These are phyloP conservation scores for Haemorhous mexicanus DNA, from an alignment of 2,113 vertebrate species.

Conservation along the genomic window DNA sequence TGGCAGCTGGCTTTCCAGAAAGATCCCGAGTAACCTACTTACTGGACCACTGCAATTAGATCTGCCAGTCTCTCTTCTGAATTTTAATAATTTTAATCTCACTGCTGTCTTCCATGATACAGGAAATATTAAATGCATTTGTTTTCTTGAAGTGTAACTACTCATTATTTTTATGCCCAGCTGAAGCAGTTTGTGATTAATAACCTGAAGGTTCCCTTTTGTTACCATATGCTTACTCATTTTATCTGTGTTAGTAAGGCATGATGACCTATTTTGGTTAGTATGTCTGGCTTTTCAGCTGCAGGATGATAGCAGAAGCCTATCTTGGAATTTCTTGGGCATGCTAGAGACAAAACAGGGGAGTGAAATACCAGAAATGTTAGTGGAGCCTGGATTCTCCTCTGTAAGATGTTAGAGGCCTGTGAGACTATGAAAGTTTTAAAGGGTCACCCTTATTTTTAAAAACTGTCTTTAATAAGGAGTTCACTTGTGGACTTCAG, in stretches of 20 bases:
- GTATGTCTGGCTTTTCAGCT: background rate
- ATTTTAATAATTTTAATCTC: background rate
- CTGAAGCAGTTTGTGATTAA: background rate
- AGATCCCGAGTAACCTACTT: background rate
- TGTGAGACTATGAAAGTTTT: background rate
- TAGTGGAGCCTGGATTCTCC: background rate
- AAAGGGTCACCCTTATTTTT: background rate
- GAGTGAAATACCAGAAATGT: background rate
- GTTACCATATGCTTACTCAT: background rate
- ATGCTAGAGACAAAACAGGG: background rate
- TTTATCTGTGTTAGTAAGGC: background rate
- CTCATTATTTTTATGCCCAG: background rate
- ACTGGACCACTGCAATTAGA: background rate
- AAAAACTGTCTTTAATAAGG: background rate
- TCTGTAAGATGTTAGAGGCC: background rate
- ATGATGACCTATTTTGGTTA: conserved; percentile 11
- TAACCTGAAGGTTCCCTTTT: background rate
- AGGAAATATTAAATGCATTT: background rate
- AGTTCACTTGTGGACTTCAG: background rate
- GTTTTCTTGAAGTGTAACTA: background rate
- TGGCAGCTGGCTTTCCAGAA: background rate
- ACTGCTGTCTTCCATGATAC: background rate
- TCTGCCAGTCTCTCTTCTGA: background rate
- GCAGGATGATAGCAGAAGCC: background rate
- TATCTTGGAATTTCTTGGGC: background rate